Evolutionary conservation across 1,140 invertebrate species (phyloP), one percentile per base, ranked within the genome.

Genomic region (Drosophila nannoptera): DNA sequence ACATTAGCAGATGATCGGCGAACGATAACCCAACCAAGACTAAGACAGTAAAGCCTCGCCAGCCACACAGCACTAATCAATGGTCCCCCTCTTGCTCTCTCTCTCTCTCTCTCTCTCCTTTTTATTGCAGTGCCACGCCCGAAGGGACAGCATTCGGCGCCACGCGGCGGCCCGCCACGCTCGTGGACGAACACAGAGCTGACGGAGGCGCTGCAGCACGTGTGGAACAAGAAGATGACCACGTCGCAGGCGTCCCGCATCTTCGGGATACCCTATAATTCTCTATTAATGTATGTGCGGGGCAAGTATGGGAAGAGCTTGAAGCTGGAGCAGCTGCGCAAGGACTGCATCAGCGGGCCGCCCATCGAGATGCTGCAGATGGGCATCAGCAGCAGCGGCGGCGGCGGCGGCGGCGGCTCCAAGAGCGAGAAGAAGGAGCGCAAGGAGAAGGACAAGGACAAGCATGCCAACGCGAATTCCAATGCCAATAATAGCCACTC

Each of bases 151-250:
- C 96, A 97, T 91, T 96, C 94, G 74, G 96, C 96, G 2, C 96
- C 96, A 5, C 90, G 96, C 38, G 96, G 96, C 7, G 96, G 96
- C 1, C 96, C 96, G 0, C 96, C 96, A 0, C 91, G 96, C 16
- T 96, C 95, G 0, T 97, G 96, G 96, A 97, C 95, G 12, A 97
- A 97, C 90, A 94, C 94, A 0, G 96, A 97, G 81, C 91, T 97
- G 8, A 97, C 96, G 9, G 94, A 97, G 89, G 96, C 96, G 0
- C 90, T 97, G 11, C 95, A 96, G 77, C 95, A 96, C 88, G 96
- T 97, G 0, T 97, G 96, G 96, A 96, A 96, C 88, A 96, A 96
- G 83, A 96, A 96, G 84, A 97, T 97, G 95, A 97, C 96, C n/a
- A 97, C 96, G 1, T 96, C 95, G 67, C 96, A 97, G 89, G 96